Percentiles rank a stretch among this genome's conserved stretches.
Conservation (phyloP, 2,113 vertebrate genomes). For the Callaeas wilsoni region DNA sequence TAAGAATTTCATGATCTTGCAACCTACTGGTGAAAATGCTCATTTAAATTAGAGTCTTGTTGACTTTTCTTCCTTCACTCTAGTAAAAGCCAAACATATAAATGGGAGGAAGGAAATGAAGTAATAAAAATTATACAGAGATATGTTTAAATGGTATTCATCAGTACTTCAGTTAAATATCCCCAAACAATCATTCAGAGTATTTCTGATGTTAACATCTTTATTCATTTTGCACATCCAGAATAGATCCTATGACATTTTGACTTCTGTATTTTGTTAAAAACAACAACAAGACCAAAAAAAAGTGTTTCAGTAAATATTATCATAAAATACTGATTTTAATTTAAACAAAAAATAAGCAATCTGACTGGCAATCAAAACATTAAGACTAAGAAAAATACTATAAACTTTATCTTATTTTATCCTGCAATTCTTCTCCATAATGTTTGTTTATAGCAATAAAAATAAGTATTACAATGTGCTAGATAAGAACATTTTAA, state of each 20-base stretch:
- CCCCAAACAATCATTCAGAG: not conserved
- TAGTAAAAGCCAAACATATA: not conserved
- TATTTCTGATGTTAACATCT: not conserved
- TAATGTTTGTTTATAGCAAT: not conserved
- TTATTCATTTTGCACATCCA: not conserved
- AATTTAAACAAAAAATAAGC: not conserved
- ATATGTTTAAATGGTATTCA: not conserved
- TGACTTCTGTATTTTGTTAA: not conserved
- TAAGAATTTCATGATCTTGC: not conserved
- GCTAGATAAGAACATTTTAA: slow-evolving; percentile 1
- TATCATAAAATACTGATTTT: not conserved
- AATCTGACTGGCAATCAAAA: not conserved
- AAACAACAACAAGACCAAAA: not conserved
- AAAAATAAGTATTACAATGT: not conserved
- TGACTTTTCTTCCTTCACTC: not conserved
- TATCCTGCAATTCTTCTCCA: not conserved
- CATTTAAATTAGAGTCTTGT: not conserved
- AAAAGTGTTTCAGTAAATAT: not conserved
- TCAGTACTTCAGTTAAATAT: not conserved
- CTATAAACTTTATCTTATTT: not conserved
- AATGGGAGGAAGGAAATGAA: not conserved
- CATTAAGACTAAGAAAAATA: not conserved
- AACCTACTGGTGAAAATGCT: not conserved
- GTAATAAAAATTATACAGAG: not conserved
- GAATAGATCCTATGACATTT: not conserved